These are phyloP conservation scores for Engystomops pustulosus DNA, from an alignment of 2,113 vertebrate species.

Conservation along the genomic window DNA sequence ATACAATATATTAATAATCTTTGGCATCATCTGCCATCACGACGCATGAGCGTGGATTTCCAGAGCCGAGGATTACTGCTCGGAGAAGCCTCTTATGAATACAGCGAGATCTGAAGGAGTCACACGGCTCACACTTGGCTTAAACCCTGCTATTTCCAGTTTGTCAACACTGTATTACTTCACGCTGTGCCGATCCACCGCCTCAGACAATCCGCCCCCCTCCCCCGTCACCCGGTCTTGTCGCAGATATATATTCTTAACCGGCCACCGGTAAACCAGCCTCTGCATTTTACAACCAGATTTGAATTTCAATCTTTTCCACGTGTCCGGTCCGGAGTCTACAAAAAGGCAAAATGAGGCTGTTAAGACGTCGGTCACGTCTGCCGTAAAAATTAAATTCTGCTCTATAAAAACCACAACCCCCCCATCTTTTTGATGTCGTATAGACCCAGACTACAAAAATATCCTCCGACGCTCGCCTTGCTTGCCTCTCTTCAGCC, in stretches of 20 bases:
- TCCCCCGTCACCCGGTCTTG: neutral
- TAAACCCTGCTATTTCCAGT: constrained; percentile 19
- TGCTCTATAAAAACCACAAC: constrained; percentile 37
- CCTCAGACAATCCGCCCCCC: neutral
- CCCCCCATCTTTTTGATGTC: neutral
- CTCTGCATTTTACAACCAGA: constrained; percentile 29
- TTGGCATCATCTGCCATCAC: neutral
- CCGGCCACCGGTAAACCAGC: constrained; percentile 42
- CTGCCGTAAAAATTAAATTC: constrained; percentile 50
- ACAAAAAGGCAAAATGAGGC: constrained; percentile 40
- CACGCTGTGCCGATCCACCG: neutral
- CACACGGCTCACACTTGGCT: neutral
- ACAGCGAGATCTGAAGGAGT: neutral
- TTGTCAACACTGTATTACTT: constrained; percentile 1
- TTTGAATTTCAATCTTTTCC: constrained; percentile 28
- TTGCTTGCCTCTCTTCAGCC: neutral
- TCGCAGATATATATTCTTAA: constrained; percentile 32
- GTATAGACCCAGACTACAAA: constrained; percentile 13
- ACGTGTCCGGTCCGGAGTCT: neutral
- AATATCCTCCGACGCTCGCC: neutral
- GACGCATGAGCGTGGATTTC: neutral
- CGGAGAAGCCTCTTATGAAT: neutral
- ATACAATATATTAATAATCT: neutral
- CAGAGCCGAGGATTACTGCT: neutral
- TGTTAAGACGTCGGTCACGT: constrained; percentile 4